A percentile compares a stretch with the other conserved stretches of the same genome.
Evolutionary conservation across 1,140 invertebrate genomes (phyloP).

Genomic region (Drosophila nigrodunni): DNA sequence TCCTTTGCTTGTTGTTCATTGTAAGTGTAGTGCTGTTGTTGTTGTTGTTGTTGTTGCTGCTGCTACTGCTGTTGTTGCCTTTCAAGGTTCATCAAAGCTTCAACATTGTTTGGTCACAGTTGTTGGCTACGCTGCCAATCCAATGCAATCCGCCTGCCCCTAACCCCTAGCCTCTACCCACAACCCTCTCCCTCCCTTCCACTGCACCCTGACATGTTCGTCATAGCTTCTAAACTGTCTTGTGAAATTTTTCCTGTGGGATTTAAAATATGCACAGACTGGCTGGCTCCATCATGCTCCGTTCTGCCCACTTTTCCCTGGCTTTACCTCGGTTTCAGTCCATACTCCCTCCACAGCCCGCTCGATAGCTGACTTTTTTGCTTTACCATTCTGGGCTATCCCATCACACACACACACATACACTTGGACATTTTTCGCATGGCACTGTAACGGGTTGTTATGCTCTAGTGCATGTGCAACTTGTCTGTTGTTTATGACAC

Average conservation of each 20-base stretch:
- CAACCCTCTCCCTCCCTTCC: neutral
- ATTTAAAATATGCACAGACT: constrained; percentile 80
- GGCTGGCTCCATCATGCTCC: constrained; percentile 42
- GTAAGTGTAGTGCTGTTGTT: constrained; percentile 4
- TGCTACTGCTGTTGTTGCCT: constrained; percentile 59
- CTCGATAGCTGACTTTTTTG: constrained; percentile 64
- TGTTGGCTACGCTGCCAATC: constrained; percentile 66
- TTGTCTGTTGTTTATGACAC: constrained; percentile 82
- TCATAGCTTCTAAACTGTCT: constrained; percentile 77
- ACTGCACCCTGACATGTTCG: constrained; percentile 44
- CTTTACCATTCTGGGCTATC: constrained; percentile 22
- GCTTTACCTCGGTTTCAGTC: neutral
- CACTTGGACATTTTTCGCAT: constrained; percentile 14
- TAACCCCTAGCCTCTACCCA: neutral
- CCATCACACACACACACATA: constrained; percentile 1
- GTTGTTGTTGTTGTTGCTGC: constrained; percentile 18
- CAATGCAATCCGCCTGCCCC: neutral
- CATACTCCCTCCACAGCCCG: neutral
- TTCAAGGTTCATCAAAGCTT: constrained; percentile 82
- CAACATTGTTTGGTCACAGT: constrained; percentile 83
- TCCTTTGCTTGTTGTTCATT: constrained; percentile 26
- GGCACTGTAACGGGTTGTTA: constrained; percentile 51
- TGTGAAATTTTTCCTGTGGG: constrained; percentile 82
- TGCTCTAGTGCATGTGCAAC: constrained; percentile 78
- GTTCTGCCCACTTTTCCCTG: neutral